Base-by-base conservation (phyloP, 2,113 vertebrate genomes). In the Mesitornis unicolor region DNA sequence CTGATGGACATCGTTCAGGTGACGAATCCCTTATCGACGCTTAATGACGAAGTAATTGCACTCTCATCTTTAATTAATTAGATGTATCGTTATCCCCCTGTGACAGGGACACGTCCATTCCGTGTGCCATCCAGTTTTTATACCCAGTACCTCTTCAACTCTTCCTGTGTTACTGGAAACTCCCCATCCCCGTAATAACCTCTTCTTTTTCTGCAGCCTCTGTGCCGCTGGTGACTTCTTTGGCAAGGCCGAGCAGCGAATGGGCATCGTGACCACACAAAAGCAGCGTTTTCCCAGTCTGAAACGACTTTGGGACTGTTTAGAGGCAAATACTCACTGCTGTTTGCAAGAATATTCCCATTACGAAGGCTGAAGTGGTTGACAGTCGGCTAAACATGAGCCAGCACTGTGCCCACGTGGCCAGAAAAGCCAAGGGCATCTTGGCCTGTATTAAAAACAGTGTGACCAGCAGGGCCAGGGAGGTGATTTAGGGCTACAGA, bases 181-280 rank as follows among this genome's bases (percentile, higher is more conserved):
- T 65, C 24, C 16, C 28, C 1, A 0, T 28, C 4, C 13, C 33
- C 47, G 24, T 10, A 0, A 5, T 10, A 0, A 5, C 12, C 40
- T 31, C 10, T 31, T 59, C 65, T 6, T 24, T 59, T 50, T 8
- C 61, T 87, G 53, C 24, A 1, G 1, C 26, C 18, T 11, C 10
- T 0, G 4, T 13, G 29, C 65, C 13, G 4, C 5, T 6, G 40
- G 31, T 0, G 3, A 6, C 25, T 33, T 16, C 47, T 42, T 57
- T 31, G 35, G 59, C 8, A 7, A 24, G 64, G 10, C 26, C 38
- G 28, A 0, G 1, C 15, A 2, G 7, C 16, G 50, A 13, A 4
- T 0, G 4, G 76, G 10, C 47, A 3, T 16, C 12, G 0, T 0
- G 26, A 26, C 2, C 6, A 3, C 1, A 6, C 59, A 40, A 6